A percentile compares a stretch with the other conserved stretches of the same genome.
These are phyloP conservation scores for Phalera bucephala DNA, from an alignment of 2,888 invertebrate genomes.

Conservation along the genomic window DNA sequence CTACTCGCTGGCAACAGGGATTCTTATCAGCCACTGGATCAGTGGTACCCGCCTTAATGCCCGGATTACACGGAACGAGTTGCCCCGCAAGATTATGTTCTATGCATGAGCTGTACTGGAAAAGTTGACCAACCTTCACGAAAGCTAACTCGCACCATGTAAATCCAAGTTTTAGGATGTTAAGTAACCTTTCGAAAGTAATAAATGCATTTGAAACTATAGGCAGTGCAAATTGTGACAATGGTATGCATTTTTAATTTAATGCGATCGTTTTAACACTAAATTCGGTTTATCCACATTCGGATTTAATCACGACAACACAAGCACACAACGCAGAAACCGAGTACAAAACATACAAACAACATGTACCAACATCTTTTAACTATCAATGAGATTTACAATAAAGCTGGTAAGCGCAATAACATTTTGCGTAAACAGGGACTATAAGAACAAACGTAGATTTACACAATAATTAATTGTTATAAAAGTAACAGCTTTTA, in stretches of 20 bases:
- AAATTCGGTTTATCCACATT: slow-evolving; percentile 17
- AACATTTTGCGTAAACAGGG: slow-evolving; percentile 23
- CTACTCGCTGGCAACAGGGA: no score
- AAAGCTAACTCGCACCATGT: no score
- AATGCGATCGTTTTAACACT: slow-evolving; percentile 14
- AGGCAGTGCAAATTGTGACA: slow-evolving; percentile 30
- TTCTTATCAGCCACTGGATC: no score
- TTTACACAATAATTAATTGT: slow-evolving; percentile 19
- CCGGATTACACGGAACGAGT: no score
- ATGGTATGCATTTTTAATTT: slow-evolving; percentile 15
- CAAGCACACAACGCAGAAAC: slow-evolving; percentile 22
- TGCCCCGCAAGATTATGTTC: no score
- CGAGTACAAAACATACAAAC: slow-evolving; percentile 24
- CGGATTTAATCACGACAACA: slow-evolving; percentile 22
- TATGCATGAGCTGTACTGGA: no score
- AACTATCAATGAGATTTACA: slow-evolving; percentile 22
- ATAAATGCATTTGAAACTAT: slow-evolving; percentile 23
- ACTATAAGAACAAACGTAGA: slow-evolving; percentile 17
- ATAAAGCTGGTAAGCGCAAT: slow-evolving; percentile 24
- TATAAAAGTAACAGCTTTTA: slow-evolving; percentile 18
- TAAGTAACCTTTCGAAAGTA: not conserved
- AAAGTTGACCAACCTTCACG: no score
- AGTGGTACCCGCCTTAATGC: no score
- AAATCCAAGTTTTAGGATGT: no score
- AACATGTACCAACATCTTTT: slow-evolving; percentile 14